Base-by-base conservation (phyloP, 2,797 vertebrate species). In the Ptychadena robeensis region DNA sequence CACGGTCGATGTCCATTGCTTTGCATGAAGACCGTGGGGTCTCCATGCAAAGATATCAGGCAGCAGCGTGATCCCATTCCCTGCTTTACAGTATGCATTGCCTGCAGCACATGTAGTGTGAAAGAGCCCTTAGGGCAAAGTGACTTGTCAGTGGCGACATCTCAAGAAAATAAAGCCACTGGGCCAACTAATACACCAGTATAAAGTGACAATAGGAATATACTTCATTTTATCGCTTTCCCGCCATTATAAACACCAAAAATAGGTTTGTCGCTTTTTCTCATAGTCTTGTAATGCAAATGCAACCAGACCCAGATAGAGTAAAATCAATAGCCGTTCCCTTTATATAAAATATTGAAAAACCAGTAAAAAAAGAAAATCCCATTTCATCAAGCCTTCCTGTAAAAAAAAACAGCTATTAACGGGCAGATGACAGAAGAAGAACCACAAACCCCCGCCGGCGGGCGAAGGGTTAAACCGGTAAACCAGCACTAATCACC, bases 401-500 rank as follows among this genome's bases (percentile, higher is more conserved):
- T 12, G 2, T 44, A 44, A 22, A 22, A 44, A 22, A 22, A 48
- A 10, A 27, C 9, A 27, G 25, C 10, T 28, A 27, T 61, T 12
- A 9, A 27, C 11, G 10, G 10, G 4, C 59, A 28, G 59, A 25
- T n/a, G 53, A 27, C 25, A 27, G n/a, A 61, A 53, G 22, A 53
- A 53, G 44, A 53, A n/a, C 44, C 18, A 53, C 44, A 22, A 53
- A n/a, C 44, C 15, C n/a, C 0, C 18, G 18, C 5, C 18, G 22
- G 37, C 18, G 2, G 12, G 8, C 3, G 31, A 67, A n/a, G 65
- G 76, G 76, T 79, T 79, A 79, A 57, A 11, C 10, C 4, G 5
- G 40, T 57, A 81, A n/a, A 66, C 70, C 28, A n/a, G 38, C 61
- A 9, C 69, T 81, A 73, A 81, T 66, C 80, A 73, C 69, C 38